Base-by-base conservation (phyloP, 2,888 invertebrate genomes). In the Tridacna crocea region DNA sequence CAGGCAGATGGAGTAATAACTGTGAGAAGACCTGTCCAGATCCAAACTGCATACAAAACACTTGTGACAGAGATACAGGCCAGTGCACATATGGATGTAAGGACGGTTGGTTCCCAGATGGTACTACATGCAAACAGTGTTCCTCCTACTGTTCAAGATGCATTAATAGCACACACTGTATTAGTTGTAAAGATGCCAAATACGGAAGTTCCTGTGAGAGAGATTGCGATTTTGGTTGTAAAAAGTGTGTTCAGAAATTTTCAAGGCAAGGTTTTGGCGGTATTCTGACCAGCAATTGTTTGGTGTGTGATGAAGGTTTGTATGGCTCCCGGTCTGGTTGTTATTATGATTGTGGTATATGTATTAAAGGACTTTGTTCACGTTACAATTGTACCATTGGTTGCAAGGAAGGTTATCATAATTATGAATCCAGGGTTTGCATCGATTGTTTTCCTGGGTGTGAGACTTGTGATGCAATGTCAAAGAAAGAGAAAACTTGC, bases 121-220 rank as follows among this genome's bases (percentile, higher is more conserved):
- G n/a, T 0, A n/a, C 17, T n/a, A 24, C 0, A 19, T 68, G 68
- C 47, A 17, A 46, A 19, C 6, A 17, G 22, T 68, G 68, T n/a
- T 47, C 36, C 17, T 10, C 47, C 47, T 10, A 68, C 68, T 68
- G 68, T 27, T 46, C n/a, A n/a, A 17, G 68, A n/a, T 68, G 68
- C n/a, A 6, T 22, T 12, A 68, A 68, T 15, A 36, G 17, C n/a
- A 17, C 22, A 6, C 46, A 68, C n/a, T 68, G 68, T n/a, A 68
- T 68, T 13, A n/a, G 17, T 19, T 68, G 68, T 22, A 68, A 68
- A 68, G 68, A n/a, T 47, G 46, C 68, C n/a, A 68, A 68, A 68
- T 68, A 46, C 27, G 68, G 68, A 17, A 15, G n/a, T 15, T n/a
- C 17, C 3, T 68, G 68, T 22, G 46, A 36, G 13, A 46, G 47